Evolutionary conservation across 2,113 vertebrate genomes (phyloP).

Genomic region (Isichthys henryi): DNA sequence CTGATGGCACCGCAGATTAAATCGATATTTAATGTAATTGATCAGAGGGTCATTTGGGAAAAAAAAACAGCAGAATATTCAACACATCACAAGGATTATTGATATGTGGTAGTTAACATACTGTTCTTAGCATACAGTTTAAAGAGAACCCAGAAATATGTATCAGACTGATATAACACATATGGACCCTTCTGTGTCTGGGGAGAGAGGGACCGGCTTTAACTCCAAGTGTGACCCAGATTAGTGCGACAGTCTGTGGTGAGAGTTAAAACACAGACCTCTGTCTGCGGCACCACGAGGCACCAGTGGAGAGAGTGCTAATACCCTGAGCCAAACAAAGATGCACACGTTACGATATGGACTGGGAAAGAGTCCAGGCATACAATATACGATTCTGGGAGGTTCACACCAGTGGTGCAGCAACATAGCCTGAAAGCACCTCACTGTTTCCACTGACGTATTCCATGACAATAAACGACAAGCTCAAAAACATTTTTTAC

Average conservation of each 20-base stretch:
- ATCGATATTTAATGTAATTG: conserved; percentile 35
- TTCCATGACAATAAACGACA: neutral
- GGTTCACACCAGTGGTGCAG: neutral
- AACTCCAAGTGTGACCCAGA: neutral
- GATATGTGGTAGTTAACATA: neutral
- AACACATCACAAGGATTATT: neutral
- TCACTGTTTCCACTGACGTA: neutral
- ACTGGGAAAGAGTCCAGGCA: neutral
- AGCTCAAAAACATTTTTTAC: neutral
- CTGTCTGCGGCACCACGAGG: neutral
- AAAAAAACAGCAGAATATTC: neutral
- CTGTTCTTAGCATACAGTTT: neutral
- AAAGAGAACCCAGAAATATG: neutral
- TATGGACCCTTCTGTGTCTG: neutral
- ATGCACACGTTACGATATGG: neutral
- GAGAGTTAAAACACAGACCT: neutral
- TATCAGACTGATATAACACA: neutral
- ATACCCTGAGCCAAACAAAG: neutral
- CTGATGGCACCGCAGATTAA: conserved; percentile 4
- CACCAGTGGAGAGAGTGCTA: neutral
- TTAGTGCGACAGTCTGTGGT: neutral
- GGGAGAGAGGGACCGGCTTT: neutral
- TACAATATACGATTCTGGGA: neutral
- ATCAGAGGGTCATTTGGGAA: conserved; percentile 17
- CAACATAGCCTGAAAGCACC: neutral